Evolutionary conservation across 2,797 vertebrate genomes (phyloP).

Genomic region (Threskiornis aethiopicus): DNA sequence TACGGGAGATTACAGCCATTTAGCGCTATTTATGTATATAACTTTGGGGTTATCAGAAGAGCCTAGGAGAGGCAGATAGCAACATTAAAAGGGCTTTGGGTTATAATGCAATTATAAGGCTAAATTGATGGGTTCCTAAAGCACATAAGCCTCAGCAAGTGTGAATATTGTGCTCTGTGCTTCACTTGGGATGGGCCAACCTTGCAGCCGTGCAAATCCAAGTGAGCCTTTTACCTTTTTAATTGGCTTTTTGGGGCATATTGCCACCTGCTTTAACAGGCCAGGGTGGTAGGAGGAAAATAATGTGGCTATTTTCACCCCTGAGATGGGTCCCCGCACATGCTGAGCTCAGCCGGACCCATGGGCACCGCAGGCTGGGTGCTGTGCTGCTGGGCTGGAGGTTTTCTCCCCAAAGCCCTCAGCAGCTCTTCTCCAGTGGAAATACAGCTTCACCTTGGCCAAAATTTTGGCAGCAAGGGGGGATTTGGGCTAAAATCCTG

Average conservation of each 20-base stretch:
- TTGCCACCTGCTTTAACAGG: not conserved
- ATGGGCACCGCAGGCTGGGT: not conserved
- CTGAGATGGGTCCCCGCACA: accelerated
- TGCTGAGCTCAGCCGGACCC: accelerated
- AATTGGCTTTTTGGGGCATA: accelerated
- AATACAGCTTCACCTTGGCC: not conserved
- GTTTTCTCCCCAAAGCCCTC: not conserved
- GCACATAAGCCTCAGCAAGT: accelerated
- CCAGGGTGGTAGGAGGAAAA: not conserved
- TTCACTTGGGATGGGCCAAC: accelerated
- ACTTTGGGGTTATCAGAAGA: not conserved
- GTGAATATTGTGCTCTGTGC: not conserved
- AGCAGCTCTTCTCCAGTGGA: not conserved
- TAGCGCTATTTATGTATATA: not conserved
- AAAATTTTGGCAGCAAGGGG: not conserved
- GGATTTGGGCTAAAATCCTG: not conserved
- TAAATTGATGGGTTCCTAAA: not conserved
- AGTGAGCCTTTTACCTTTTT: not conserved
- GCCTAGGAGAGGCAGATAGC: not conserved
- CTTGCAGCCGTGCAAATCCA: not conserved
- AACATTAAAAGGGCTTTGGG: not conserved
- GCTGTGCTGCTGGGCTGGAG: not conserved
- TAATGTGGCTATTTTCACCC: not conserved
- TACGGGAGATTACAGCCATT: not conserved
- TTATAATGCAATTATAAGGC: not conserved